Base-by-base conservation (phyloP, 2,113 vertebrate species). In the Stigmatopora argus region DNA sequence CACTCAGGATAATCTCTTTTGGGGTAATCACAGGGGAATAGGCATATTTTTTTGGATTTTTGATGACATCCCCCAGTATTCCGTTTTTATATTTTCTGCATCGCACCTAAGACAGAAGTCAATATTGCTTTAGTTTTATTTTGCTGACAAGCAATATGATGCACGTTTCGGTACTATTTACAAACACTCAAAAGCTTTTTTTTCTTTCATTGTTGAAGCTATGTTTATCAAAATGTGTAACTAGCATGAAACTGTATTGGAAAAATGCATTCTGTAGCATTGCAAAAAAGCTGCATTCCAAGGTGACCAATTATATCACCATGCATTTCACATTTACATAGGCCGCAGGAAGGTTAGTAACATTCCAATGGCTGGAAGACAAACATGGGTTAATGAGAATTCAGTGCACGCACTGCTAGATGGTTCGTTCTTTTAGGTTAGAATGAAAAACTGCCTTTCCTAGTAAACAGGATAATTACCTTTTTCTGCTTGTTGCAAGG, bases 271-370 rank as follows among this genome's bases (percentile, higher is more conserved):
- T 62, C 11, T 45, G 49, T 57, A 65, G 23, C 61, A 55, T 46
- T 73, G 5, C 58, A 64, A 64, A 45, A 35, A 19, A 63, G 52
- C 67, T 66, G 18, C 59, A 56, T 55, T 74, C 51, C 63, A 61
- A 70, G 66, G 62, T 67, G 62, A 73, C 21, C 57, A 45, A 57
- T 78, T 79, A 66, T 69, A 61, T 83, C 69, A 77, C 59, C 71
- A 0, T 5, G 65, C 34, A 64, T 58, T 1, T 18, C 61, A 65
- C 59, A 48, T 75, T 71, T 68, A 74, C 63, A 71, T 55, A 78
- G 64, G 64, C 75, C 72, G 60, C 11, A 0, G 66, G 75, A 81
- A 35, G 41, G 53, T 51, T 64, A n/a, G 78, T 45, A 72, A 69
- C 75, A 83, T 76, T 49, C 72, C 35, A 57, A 47, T 35, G n/a